Percentiles rank a stretch among this genome's conserved stretches.
Evolutionary conservation across 2,113 vertebrate genomes (phyloP).

Genomic region (Ceyx cyanopectus): DNA sequence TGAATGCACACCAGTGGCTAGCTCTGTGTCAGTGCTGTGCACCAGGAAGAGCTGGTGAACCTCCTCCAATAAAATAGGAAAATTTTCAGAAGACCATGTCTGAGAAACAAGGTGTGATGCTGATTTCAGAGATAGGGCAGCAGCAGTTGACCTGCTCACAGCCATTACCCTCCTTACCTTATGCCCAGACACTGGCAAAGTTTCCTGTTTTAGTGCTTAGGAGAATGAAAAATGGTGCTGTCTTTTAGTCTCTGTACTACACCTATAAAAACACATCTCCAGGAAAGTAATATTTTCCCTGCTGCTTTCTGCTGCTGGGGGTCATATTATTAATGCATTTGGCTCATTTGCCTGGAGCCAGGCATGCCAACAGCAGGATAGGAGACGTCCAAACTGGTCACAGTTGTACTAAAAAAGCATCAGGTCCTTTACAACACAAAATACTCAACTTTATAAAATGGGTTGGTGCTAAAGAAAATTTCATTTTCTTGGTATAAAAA

Average conservation of each 20-base stretch:
- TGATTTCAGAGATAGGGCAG: background rate
- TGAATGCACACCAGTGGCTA: background rate
- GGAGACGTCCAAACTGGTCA: background rate
- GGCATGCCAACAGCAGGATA: background rate
- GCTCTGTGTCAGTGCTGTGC: background rate
- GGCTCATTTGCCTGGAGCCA: background rate
- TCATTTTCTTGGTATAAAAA: conserved; percentile 7
- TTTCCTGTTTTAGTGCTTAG: background rate
- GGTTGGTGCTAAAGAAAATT: background rate
- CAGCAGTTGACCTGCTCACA: background rate
- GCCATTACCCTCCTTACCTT: background rate
- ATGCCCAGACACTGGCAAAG: background rate
- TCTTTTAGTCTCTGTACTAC: background rate
- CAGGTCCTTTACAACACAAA: background rate
- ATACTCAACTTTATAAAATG: background rate
- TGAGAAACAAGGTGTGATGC: background rate
- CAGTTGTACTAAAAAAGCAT: background rate
- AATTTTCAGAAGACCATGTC: background rate
- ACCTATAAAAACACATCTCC: background rate
- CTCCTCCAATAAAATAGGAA: background rate
- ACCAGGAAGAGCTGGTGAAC: background rate
- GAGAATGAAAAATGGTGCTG: background rate
- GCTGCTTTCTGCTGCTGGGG: background rate
- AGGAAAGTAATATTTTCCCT: background rate
- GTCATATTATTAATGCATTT: background rate